Conservation (phyloP, 2,797 vertebrate species). For the Smutsia temminckii region DNA sequence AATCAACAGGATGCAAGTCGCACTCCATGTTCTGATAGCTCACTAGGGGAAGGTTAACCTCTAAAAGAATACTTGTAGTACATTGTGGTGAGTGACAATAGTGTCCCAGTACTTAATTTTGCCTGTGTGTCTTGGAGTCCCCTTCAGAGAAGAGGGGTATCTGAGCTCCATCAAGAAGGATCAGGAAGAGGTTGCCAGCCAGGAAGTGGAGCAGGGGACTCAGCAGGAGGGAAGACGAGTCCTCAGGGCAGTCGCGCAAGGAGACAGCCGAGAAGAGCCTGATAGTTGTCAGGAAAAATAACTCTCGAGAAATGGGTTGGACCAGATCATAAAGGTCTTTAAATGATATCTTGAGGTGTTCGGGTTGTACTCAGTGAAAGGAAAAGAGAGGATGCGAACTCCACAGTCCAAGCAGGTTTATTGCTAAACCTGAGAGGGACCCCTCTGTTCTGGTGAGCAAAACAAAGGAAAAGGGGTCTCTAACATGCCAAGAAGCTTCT, state of each 20-base stretch:
- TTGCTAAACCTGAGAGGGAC: too few species aligned
- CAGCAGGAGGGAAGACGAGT: not conserved
- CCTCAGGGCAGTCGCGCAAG: not conserved
- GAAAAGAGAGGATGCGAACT: too few species aligned
- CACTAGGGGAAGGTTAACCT: not conserved
- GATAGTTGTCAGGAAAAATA: not conserved
- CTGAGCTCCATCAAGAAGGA: not conserved
- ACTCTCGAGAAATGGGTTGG: not conserved
- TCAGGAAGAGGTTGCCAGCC: not conserved
- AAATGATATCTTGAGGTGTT: not conserved
- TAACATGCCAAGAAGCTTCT: too few species aligned
- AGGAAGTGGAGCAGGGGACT: too few species aligned
- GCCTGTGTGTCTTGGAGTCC: not conserved
- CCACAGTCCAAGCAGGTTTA: too few species aligned
- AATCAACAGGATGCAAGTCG: accelerated
- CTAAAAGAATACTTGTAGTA: not conserved
- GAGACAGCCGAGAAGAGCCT: not conserved
- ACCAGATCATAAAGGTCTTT: not conserved
- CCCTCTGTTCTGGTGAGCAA: too few species aligned
- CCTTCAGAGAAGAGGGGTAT: not conserved
- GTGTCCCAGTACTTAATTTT: not conserved
- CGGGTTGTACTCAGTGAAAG: not conserved
- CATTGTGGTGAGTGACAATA: not conserved
- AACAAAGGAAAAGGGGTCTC: too few species aligned
- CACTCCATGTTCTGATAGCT: not conserved